A percentile compares a stretch with the other conserved stretches of the same genome.
Conservation (phyloP, 2,888 invertebrate species). For the Taphrorychus bicolor region DNA sequence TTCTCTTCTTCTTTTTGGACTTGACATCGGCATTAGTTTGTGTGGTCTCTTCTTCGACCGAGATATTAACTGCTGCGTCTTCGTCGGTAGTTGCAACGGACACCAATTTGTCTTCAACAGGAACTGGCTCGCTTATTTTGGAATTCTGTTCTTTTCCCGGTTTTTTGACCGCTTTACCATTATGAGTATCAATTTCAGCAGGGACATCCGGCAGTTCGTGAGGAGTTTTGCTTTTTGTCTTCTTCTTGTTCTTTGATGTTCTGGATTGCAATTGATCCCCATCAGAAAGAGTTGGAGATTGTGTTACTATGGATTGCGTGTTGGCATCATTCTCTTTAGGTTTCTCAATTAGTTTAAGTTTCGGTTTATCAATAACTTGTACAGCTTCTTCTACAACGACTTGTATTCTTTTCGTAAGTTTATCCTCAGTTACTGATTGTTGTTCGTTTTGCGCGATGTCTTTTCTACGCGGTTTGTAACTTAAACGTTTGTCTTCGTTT, state of each 20-base stretch:
- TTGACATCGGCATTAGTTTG: background rate
- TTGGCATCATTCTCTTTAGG: background rate
- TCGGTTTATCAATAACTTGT: background rate
- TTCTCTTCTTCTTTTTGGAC: slow-evolving; percentile 3
- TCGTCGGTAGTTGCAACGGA: too few species aligned
- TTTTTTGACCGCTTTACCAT: background rate
- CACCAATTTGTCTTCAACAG: too few species aligned
- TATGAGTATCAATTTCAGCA: too few species aligned
- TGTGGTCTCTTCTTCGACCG: background rate
- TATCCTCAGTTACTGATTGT: background rate
- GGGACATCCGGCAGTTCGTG: too few species aligned
- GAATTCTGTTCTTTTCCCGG: background rate
- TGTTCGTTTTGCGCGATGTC: slow-evolving; percentile 12
- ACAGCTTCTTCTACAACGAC: slow-evolving; percentile 3
- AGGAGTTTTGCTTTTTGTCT: background rate
- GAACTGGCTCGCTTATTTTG: too few species aligned
- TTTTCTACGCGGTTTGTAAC: slow-evolving; percentile 8
- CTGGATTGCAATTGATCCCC: too few species aligned
- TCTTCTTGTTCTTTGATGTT: too few species aligned
- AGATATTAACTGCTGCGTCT: too few species aligned
- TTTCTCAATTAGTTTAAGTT: slow-evolving; percentile 14
- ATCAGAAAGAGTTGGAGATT: too few species aligned
- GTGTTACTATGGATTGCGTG: background rate
- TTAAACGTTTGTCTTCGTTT: slow-evolving; percentile 10
- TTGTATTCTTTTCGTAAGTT: background rate